Percentiles rank a stretch among this genome's conserved stretches.
phyloP scores from a whole-genome alignment of 2,113 vertebrate genomes.

The Lipophrys pholis region DNA sequence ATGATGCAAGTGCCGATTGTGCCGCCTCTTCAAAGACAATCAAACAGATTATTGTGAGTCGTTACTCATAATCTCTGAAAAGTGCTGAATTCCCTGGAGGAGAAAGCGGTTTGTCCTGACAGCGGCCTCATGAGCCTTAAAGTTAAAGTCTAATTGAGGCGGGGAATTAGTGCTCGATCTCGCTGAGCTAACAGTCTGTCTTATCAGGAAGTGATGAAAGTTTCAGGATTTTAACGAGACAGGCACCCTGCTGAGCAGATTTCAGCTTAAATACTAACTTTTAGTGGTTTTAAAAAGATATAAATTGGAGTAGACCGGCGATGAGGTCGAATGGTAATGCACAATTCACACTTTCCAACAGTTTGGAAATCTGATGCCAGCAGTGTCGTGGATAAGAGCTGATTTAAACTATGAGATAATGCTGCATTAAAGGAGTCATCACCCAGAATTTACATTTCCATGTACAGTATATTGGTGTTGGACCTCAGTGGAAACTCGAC shows the following conservation, averaged over 20 bases:
- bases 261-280: constrained; percentile 49
- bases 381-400: too few species aligned
- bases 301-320: not conserved
- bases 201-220: constrained; percentile 50
- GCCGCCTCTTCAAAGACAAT: not conserved
- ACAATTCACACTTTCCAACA: constrained; percentile 1
- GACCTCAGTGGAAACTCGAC: too few species aligned
- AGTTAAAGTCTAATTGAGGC: constrained; percentile 38
- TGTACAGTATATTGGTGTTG: too few species aligned
- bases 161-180: constrained; percentile 42
- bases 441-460: too few species aligned
- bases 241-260: constrained; percentile 31
- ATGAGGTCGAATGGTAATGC: not conserved
- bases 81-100: constrained; percentile 7
- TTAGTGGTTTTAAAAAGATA: constrained; percentile 27
- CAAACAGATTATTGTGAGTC: constrained; percentile 13
- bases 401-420: too few species aligned
- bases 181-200: constrained; percentile 21
- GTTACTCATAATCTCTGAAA: constrained; percentile 34
- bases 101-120: not conserved
- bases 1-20: too few species aligned
- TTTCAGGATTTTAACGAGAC: constrained; percentile 39
- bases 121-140: constrained; percentile 30
- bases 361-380: not conserved
- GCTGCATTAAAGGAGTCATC: too few species aligned